Base-by-base conservation (phyloP, 2,797 vertebrate genomes). In the Balearica regulorum region DNA sequence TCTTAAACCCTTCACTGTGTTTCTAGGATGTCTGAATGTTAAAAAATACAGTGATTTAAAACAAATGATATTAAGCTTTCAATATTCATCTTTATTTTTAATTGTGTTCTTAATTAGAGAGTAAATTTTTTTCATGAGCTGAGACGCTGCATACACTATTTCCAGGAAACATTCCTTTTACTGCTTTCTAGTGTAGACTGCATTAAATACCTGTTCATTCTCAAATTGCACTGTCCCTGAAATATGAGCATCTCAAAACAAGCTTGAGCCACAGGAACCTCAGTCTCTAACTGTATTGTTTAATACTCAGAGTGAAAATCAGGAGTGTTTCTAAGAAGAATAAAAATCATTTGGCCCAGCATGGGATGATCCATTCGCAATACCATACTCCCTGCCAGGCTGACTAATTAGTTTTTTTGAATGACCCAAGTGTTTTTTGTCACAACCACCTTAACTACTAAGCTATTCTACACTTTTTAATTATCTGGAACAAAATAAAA, bases 321-420 rank as follows among this genome's bases (percentile, higher is more conserved):
- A 41, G n/a, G 41, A 89, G 33, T 3, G 29, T 20, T 71, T 35
- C 65, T 17, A 10, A 54, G 62, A 71, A 84, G 66, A 41, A 57
- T 3, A 39, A 51, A 61, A 89, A 49, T 71, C 64, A 54, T 70
- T 83, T 66, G 85, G 48, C 75, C 79, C 85, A 94, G 87, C 68
- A 58, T 29, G 51, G 55, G 55, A 83, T 1, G 1, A 51, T 46
- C 76, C 21, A 1, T 84, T 43, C 2, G 0, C 66, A 57, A 18
- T 10, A 69, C 41, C n/a, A 22, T 39, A 28, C 75, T 66, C 82
- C 90, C 75, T 87, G 78, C 65, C 75, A 91, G 79, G 69, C 87
- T 87, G 33, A 37, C 62, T 90, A 94, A 94, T 89, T 83, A 86
- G 79, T 13, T 61, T 87, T 41, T 95, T 78, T 89, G 58, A 94